phyloP scores from a whole-genome alignment of 2,888 invertebrate species.

The Augiades crinisus region DNA sequence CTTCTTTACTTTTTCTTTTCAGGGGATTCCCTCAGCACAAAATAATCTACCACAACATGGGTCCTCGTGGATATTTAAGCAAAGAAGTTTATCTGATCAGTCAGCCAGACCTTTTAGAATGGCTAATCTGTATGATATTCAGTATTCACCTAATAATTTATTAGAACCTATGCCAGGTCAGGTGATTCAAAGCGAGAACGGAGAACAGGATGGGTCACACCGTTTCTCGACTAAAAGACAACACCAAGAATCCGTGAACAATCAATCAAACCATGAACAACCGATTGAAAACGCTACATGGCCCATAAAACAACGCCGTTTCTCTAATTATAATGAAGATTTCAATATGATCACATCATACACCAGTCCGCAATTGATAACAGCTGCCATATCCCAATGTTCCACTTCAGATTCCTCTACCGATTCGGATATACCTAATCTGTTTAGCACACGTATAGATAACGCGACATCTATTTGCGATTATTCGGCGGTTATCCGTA shows the following conservation, averaged over 20 bases:
- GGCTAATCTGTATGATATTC: conserved; percentile 20
- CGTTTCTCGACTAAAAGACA: conserved; percentile 12
- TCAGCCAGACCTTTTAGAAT: conserved; percentile 19
- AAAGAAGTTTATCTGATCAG: conserved; percentile 7
- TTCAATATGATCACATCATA: conserved; percentile 14
- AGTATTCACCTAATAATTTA: conserved; percentile 5
- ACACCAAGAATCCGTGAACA: not conserved
- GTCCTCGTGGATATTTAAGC: conserved; percentile 13
- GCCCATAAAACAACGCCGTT: conserved; percentile 6
- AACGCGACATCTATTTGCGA: conserved; percentile 8
- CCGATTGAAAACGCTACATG: conserved; percentile 8
- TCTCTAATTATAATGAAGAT: conserved; percentile 9
- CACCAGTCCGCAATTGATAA: conserved; percentile 5
- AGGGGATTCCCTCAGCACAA: conserved; percentile 12
- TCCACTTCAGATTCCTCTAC: conserved; percentile 4
- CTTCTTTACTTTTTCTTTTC: not conserved
- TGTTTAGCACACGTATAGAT: conserved; percentile 12
- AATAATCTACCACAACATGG: conserved; percentile 1
- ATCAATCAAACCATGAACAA: not conserved
- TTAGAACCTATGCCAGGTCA: conserved; percentile 2
- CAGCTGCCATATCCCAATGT: conserved; percentile 9
- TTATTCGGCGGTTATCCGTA: conserved; percentile 12
- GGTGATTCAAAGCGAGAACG: conserved; percentile 1
- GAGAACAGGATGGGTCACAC: not conserved
- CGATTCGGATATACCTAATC: conserved; percentile 6